Evolutionary conservation across 1,140 invertebrate species (phyloP).

Genomic region (Euura saliciscinereae): DNA sequence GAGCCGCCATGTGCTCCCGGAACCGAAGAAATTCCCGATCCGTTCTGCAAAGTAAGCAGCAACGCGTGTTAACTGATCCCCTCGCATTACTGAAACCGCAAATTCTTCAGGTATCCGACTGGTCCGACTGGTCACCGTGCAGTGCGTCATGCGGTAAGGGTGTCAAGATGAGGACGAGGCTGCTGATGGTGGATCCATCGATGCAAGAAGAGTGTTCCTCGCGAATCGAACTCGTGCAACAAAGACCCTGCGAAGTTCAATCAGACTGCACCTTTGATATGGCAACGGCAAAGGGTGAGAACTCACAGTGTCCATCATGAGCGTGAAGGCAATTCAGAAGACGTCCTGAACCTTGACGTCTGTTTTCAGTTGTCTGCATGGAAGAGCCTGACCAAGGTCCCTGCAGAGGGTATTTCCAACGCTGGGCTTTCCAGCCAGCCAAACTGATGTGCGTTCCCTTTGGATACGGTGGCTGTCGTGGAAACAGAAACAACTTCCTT

Average conservation of each 20-base stretch:
- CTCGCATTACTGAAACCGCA: not conserved
- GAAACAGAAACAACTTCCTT: slow-evolving; percentile 89
- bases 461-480: slow-evolving; percentile 86
- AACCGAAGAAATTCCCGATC: slow-evolving; percentile 63
- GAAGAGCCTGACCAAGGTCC: slow-evolving; percentile 75
- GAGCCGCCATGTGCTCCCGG: slow-evolving; percentile 64
- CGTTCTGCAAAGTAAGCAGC: slow-evolving; percentile 59
- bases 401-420: slow-evolving; percentile 80
- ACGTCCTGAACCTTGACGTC: slow-evolving; percentile 8
- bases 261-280: slow-evolving; percentile 74
- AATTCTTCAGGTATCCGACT: slow-evolving; percentile 64
- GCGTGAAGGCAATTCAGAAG: not conserved
- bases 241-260: slow-evolving; percentile 68
- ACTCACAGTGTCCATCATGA: not conserved
- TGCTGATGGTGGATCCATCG: slow-evolving; percentile 68
- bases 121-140: slow-evolving; percentile 78
- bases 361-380: slow-evolving; percentile 75
- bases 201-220: slow-evolving; percentile 65
- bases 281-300: slow-evolving; percentile 73
- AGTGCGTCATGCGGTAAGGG: slow-evolving; percentile 75
- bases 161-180: slow-evolving; percentile 71
- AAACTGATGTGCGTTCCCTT: slow-evolving; percentile 82
- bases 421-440: slow-evolving; percentile 81
- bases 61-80: not conserved
- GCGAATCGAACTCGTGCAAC: slow-evolving; percentile 68